These are phyloP conservation scores for Hemicrepidius hirtus DNA, from an alignment of 2,888 invertebrate species.

Conservation along the genomic window DNA sequence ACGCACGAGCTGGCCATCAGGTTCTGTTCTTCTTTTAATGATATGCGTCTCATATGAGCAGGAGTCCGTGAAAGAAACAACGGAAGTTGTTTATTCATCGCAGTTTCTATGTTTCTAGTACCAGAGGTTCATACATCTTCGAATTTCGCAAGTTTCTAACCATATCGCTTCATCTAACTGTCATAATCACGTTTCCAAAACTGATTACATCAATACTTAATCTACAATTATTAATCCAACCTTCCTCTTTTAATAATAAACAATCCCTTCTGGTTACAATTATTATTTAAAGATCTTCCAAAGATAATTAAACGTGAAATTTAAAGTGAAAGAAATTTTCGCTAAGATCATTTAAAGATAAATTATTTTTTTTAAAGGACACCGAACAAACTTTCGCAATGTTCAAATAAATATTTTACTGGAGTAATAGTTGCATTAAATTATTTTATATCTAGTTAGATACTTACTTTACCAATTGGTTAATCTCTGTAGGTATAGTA, in stretches of 20 bases:
- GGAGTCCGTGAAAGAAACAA: slow-evolving; percentile 63
- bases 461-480: slow-evolving; percentile 76
- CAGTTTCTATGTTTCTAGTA: slow-evolving; percentile 62
- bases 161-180: slow-evolving; percentile 24
- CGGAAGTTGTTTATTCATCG: slow-evolving; percentile 63
- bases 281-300: too few species aligned
- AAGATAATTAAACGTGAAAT: too few species aligned
- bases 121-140: slow-evolving; percentile 30
- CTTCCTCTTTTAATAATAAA: neutral
- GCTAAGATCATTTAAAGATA: too few species aligned
- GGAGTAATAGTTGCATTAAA: too few species aligned
- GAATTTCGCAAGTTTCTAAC: slow-evolving; percentile 33
- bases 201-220: slow-evolving; percentile 24
- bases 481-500: slow-evolving; percentile 79
- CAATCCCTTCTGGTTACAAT: neutral
- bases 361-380: too few species aligned
- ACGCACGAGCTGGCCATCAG: slow-evolving; percentile 65
- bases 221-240: neutral
- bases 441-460: too few species aligned
- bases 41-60: slow-evolving; percentile 64
- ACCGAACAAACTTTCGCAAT: neutral
- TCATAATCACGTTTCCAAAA: slow-evolving; percentile 25
- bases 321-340: too few species aligned
- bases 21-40: slow-evolving; percentile 57
- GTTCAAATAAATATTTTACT: too few species aligned